These are phyloP conservation scores for Stylophora pistillata DNA, from an alignment of 64 coral and sea anemone species.

Conservation along the genomic window DNA sequence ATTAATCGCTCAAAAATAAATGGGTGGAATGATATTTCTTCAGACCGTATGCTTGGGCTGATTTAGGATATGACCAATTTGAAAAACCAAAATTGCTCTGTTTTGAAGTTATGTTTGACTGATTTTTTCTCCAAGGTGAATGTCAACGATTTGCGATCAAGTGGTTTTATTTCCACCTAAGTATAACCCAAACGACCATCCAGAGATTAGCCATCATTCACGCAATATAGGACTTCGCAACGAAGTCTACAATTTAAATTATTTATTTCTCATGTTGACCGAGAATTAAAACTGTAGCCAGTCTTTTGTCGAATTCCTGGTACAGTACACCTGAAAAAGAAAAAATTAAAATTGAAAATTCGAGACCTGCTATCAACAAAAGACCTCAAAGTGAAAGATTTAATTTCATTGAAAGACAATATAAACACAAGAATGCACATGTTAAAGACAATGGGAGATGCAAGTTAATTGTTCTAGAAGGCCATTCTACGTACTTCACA, in stretches of 20 bases:
- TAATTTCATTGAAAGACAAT: slow-evolving; percentile 34
- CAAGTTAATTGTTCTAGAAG: slow-evolving; percentile 27
- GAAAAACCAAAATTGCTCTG: not conserved
- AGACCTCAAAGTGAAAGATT: slow-evolving; percentile 14
- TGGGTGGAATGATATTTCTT: not conserved
- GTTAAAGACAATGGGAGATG: not conserved
- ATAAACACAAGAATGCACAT: slow-evolving; percentile 19
- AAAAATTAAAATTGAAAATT: not conserved
- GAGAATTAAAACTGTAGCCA: not conserved
- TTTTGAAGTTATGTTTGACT: not conserved
- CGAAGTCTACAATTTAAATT: slow-evolving; percentile 25
- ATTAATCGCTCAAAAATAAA: not conserved
- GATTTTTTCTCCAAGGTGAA: slow-evolving; percentile 19
- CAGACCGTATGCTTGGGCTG: not conserved
- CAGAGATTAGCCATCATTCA: slow-evolving; percentile 15
- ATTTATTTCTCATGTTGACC: slow-evolving; percentile 37
- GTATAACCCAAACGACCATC: not conserved
- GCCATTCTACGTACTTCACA: slow-evolving; percentile 19
- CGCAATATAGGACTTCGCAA: not conserved
- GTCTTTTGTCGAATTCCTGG: slow-evolving; percentile 15
- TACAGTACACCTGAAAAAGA: not conserved
- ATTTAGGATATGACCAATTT: not conserved
- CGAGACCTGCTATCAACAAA: not conserved
- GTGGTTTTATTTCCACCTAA: not conserved
- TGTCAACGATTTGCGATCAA: slow-evolving; percentile 1